Percentiles rank a stretch among this genome's conserved stretches.
Conservation (phyloP, 1,140 invertebrate species). For the Scaptodrosophila lebanonensis region DNA sequence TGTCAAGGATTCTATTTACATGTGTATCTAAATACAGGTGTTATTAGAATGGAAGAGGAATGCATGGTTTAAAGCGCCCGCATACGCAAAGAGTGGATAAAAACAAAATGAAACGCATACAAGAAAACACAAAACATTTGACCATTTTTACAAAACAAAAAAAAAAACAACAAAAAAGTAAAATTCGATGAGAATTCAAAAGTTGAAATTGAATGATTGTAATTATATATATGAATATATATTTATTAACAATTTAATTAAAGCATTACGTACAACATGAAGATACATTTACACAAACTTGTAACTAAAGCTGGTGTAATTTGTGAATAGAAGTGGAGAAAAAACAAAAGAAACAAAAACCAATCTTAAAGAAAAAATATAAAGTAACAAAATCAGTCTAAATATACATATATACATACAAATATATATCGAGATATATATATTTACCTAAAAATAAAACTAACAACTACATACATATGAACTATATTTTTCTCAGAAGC, state of each 20-base stretch:
- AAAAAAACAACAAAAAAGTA: slow-evolving; percentile 27
- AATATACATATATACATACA: slow-evolving; percentile 34
- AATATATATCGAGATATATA: slow-evolving; percentile 27
- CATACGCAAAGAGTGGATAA: neutral
- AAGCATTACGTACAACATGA: slow-evolving; percentile 18
- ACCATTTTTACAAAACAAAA: slow-evolving; percentile 15
- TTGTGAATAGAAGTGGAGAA: slow-evolving; percentile 17
- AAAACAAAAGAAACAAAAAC: slow-evolving; percentile 17
- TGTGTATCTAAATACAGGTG: too few species aligned
- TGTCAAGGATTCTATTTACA: too few species aligned
- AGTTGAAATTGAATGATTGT: slow-evolving; percentile 59
- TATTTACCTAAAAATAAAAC: slow-evolving; percentile 37
- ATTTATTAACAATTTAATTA: slow-evolving; percentile 63
- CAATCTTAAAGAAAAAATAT: slow-evolving; percentile 31
- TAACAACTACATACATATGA: slow-evolving; percentile 43
- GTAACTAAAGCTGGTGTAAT: slow-evolving; percentile 33
- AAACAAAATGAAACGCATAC: neutral
- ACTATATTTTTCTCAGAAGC: slow-evolving; percentile 68
- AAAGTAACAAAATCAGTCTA: slow-evolving; percentile 29
- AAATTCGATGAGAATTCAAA: slow-evolving; percentile 29
- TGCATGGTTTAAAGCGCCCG: too few species aligned
- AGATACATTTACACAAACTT: slow-evolving; percentile 7
- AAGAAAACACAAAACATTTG: neutral
- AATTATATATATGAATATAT: slow-evolving; percentile 50
- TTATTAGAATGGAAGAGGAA: too few species aligned